Evolutionary conservation across 2,797 vertebrate species (phyloP), one percentile per base, ranked within the genome.

Genomic region (Pseudomugil gertrudae): DNA sequence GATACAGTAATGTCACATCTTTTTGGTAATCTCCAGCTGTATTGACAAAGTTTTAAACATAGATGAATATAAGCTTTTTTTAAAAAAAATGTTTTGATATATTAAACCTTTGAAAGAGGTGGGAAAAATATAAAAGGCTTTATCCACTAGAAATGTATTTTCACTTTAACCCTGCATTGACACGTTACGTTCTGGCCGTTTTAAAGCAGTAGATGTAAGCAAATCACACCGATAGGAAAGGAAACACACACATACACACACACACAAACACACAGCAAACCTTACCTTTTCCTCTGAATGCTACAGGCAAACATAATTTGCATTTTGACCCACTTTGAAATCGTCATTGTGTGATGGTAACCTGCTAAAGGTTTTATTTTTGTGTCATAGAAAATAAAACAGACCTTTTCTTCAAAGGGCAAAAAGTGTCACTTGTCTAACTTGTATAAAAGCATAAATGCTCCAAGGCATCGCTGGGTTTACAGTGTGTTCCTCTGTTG

Each of bases 271-370:
- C n/a, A n/a, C n/a, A n/a, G n/a, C 57, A 4, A 48, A 23, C 6
- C 19, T 10, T 40, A 5, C 30, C 57, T 32, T 73, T 70, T 56
- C 33, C 43, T 45, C 43, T n/a, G 21, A 45, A 45, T 45, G 43
- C 43, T n/a, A 21, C 43, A n/a, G n/a, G 43, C 43, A 45, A 45
- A 17, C 43, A 45, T 21, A 45, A 45, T 45, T n/a, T 45, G 19
- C 54, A 72, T 73, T 67, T 57, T 76, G 62, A 80, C 73, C 72
- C 70, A 74, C 57, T 84, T 83, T 57, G 36, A 64, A 70, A 19
- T 48, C 66, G 72, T 66, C 14, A 30, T 55, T 80, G 69, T 66
- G 29, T 33, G 66, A 27, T 32, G 47, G 32, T 26, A 65, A 53
- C 38, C 50, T 72, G 38, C 51, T 14, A 7, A 35, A 36, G 21